A percentile compares a stretch with the other conserved stretches of the same genome.
These are phyloP conservation scores for Hypsopygia costalis DNA, from an alignment of 2,888 invertebrate genomes.

Conservation along the genomic window DNA sequence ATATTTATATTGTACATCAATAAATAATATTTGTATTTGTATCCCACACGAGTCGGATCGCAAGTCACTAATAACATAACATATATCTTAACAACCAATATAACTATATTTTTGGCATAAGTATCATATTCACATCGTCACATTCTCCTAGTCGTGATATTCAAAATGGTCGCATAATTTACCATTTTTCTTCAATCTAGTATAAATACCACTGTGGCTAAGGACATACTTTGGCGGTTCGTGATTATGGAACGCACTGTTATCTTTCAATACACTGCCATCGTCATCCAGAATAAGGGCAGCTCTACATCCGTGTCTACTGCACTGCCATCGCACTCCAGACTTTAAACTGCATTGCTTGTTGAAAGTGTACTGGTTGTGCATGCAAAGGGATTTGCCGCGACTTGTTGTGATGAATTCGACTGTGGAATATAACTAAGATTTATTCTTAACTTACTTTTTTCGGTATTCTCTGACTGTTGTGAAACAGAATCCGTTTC, in stretches of 20 bases:
- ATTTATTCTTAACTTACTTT: too few relatives aligned
- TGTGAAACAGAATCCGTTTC: too few relatives aligned
- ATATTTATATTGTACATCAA: too few relatives aligned
- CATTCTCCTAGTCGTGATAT: too few relatives aligned
- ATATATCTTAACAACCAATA: too few relatives aligned
- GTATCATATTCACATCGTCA: too few relatives aligned
- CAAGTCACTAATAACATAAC: too few relatives aligned
- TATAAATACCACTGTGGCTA: not conserved
- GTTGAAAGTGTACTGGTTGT: conserved; percentile 1
- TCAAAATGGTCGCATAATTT: too few relatives aligned
- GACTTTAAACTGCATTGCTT: conserved; percentile 1
- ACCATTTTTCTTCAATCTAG: not conserved
- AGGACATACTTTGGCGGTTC: not conserved
- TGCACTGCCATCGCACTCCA: conserved; percentile 10
- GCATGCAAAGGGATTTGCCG: conserved; percentile 11
- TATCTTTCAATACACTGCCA: not conserved
- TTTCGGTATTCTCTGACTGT: too few relatives aligned
- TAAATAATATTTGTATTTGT: too few relatives aligned
- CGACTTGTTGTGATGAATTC: conserved; percentile 3
- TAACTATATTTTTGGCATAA: too few relatives aligned
- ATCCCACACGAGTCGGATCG: too few relatives aligned
- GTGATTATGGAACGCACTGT: not conserved
- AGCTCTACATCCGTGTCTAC: not conserved
- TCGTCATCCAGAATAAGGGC: not conserved
- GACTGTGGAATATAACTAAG: not conserved